These are phyloP conservation scores for Ophion costatus DNA, from an alignment of 2,888 invertebrate genomes.

Conservation along the genomic window DNA sequence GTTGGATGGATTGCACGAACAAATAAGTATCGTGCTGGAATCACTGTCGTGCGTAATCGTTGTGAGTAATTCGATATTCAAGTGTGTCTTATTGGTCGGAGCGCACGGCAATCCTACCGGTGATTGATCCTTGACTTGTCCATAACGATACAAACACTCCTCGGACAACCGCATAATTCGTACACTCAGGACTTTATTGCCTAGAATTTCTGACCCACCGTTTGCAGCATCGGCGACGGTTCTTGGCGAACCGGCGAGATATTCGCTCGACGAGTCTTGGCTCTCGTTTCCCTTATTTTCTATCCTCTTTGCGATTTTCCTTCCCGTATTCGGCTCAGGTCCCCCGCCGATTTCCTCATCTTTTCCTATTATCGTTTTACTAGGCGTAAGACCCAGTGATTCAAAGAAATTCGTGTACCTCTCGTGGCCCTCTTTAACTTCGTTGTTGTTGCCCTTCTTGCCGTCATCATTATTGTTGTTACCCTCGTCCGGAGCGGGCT, in stretches of 20 bases:
- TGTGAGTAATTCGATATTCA: slow-evolving; percentile 50
- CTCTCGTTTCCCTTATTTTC: background rate
- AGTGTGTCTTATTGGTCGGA: background rate
- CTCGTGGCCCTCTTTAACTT: slow-evolving; percentile 17
- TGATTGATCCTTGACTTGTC: background rate
- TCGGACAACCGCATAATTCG: slow-evolving; percentile 43
- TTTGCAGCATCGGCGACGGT: background rate
- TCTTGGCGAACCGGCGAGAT: background rate
- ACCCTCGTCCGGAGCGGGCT: background rate
- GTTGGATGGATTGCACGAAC: slow-evolving; percentile 49
- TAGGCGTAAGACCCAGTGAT: slow-evolving; percentile 60
- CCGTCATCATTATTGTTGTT: slow-evolving; percentile 17
- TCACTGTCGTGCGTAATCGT: slow-evolving; percentile 67
- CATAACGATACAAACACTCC: slow-evolving; percentile 29
- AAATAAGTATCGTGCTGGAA: slow-evolving; percentile 70
- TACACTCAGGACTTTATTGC: slow-evolving; percentile 26
- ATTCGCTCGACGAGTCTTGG: background rate
- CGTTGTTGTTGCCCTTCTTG: background rate
- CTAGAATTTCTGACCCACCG: background rate
- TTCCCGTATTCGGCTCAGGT: background rate
- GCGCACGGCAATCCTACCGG: background rate
- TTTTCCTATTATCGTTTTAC: slow-evolving; percentile 23
- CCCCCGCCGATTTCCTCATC: slow-evolving; percentile 3
- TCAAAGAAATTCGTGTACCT: slow-evolving; percentile 56
- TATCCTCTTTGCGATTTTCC: background rate